Evolutionary conservation across 2,888 invertebrate species (phyloP).

Genomic region (Tetragnatha montana): DNA sequence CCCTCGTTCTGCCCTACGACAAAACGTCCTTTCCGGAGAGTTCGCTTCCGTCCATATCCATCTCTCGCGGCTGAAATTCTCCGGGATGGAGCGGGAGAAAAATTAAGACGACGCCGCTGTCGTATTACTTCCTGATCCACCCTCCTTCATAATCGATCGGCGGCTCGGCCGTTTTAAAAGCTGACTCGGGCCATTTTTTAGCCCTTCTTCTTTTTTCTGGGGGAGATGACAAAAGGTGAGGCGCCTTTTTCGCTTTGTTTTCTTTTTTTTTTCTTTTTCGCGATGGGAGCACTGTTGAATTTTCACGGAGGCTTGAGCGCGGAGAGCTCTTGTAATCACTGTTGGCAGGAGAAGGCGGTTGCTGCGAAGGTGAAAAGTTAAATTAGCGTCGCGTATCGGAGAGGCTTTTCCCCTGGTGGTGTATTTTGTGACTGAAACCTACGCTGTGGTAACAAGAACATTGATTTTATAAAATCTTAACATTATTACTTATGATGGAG

Average conservation of each 20-base stretch:
- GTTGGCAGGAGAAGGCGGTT: not conserved
- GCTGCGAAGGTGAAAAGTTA: too few relatives aligned
- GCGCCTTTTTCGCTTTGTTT: not conserved
- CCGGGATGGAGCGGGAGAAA: constrained; percentile 23
- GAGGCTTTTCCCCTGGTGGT: too few relatives aligned
- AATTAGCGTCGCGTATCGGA: too few relatives aligned
- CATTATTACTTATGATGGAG: too few relatives aligned
- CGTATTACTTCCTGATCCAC: constrained; percentile 61
- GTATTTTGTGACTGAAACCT: too few relatives aligned
- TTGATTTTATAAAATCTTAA: too few relatives aligned
- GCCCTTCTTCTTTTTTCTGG: constrained; percentile 8
- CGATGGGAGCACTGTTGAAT: not conserved
- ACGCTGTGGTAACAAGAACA: too few relatives aligned
- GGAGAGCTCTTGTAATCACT: not conserved
- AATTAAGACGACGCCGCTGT: constrained; percentile 61
- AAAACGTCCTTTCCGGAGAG: constrained; percentile 59
- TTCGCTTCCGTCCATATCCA: constrained; percentile 12
- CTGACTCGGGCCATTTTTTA: constrained; percentile 57
- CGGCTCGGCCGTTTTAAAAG: constrained; percentile 57
- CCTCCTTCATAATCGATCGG: constrained; percentile 59
- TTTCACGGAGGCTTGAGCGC: not conserved
- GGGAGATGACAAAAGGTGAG: constrained; percentile 18
- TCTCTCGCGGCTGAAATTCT: constrained; percentile 16
- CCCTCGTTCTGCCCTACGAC: constrained; percentile 33
- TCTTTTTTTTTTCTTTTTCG: not conserved